phyloP scores from a whole-genome alignment of 2,888 invertebrate genomes.

The Ptychoptera contaminata region DNA sequence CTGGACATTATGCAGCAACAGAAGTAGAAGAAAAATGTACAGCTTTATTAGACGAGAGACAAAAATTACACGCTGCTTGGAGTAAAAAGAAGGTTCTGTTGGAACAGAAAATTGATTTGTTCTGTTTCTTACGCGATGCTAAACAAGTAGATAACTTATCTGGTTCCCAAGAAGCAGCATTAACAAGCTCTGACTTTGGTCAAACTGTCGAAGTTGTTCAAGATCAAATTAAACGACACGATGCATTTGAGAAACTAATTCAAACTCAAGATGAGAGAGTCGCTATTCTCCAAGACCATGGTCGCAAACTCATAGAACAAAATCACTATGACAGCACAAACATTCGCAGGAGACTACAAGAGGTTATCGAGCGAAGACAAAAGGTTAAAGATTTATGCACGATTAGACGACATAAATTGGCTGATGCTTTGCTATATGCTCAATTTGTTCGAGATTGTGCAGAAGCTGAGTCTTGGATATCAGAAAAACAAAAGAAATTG shows the following conservation, averaged over 20 bases:
- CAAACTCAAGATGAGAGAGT: constrained; percentile 77
- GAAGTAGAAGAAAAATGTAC: constrained; percentile 69
- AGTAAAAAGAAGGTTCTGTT: constrained; percentile 74
- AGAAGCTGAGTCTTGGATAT: constrained; percentile 83
- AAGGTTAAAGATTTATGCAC: constrained; percentile 47
- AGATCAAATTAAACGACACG: constrained; percentile 79
- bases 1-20: constrained; percentile 63
- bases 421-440: constrained; percentile 65
- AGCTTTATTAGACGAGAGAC: constrained; percentile 61
- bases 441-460: constrained; percentile 85
- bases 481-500: constrained; percentile 76
- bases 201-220: constrained; percentile 80
- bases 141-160: constrained; percentile 82
- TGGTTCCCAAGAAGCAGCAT: constrained; percentile 69
- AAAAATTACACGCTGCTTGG: constrained; percentile 70
- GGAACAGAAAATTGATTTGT: constrained; percentile 82
- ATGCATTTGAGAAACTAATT: constrained; percentile 84
- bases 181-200: constrained; percentile 53
- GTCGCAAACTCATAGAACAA: constrained; percentile 71
- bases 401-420: constrained; percentile 50
- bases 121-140: constrained; percentile 87
- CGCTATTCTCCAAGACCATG: constrained; percentile 63
- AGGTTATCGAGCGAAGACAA: constrained; percentile 55
- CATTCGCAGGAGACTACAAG: constrained; percentile 57
- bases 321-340: constrained; percentile 79